Base-by-base conservation (phyloP, 2,888 invertebrate species). In the Protula sp. region DNA sequence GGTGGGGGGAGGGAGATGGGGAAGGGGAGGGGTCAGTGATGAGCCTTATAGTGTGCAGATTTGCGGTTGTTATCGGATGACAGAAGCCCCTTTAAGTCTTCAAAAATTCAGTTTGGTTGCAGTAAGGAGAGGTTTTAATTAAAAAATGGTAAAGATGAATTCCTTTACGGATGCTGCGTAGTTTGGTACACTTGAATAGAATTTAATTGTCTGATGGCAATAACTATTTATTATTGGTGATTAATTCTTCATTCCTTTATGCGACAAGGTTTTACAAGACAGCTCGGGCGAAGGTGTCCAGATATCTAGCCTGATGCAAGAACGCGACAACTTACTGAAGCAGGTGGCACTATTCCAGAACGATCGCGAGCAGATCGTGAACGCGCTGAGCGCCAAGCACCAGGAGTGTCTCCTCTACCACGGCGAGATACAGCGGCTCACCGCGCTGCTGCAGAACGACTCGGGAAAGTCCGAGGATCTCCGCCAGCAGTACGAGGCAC, bases 331-430 rank as follows among this genome's bases (percentile, higher is more conserved):
- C 52, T 79, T 83, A 4, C 87, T 88, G 70, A 87, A 89, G 74
- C 85, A 86, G 50, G 87, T 91, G 72, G 81, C 90, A n/a, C 86
- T 88, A 22, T 86, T 78, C 30, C 78, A 77, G 58, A 62, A 67
- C 2, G 82, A 83, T 64, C 65, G 82, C 31, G 81, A 82, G 51
- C 80, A 82, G 64, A 77, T 83, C 65, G 74, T 82, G 26, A 65
- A 69, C 2, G 76, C 78, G 26, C 72, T 93, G 0, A 89, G 89
- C 72, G 83, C 87, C 59, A 94, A 94, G 80, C 92, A 94, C 73
- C 86, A 89, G 61, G 93, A 94, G 82, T 91, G 88, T 74, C 81
- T 91, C 30, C 87, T 88, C 64, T 94, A 92, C 77, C 91, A 94
- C 73, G 85, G 84, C 30, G 94, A 94, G 83, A 89, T 93, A 61